Conservation (phyloP, 1,140 invertebrate genomes). For the Drosophila melanogaster region DNA sequence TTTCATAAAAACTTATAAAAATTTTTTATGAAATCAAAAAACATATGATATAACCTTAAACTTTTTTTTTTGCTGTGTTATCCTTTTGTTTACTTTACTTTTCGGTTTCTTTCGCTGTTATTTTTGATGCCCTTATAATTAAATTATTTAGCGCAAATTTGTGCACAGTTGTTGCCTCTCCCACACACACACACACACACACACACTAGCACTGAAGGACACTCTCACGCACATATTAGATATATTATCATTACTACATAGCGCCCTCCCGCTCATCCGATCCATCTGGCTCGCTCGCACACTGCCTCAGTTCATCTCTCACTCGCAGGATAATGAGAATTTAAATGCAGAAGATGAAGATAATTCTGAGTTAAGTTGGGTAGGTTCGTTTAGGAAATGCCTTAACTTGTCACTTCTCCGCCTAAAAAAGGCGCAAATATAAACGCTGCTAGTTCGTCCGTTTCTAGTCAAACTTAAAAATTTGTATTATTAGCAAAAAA, state of each 20-base stretch:
- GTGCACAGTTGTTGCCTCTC: constrained; percentile 62
- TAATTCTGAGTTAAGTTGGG: constrained; percentile 3
- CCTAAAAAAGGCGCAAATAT: constrained; percentile 7
- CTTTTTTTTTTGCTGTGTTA: neutral
- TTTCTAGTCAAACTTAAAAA: no score
- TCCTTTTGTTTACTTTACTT: neutral
- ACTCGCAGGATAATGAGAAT: constrained; percentile 67
- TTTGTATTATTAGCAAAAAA: no score
- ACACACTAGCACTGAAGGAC: neutral
- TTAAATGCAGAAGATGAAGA: constrained; percentile 56
- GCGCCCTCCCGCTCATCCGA: neutral
- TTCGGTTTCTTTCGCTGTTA: constrained; percentile 36
- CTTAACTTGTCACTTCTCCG: neutral
- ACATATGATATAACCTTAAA: no score
- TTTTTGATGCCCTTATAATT: constrained; percentile 64
- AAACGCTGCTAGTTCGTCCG: neutral
- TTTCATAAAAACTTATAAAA: no score
- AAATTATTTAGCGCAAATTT: constrained; percentile 75
- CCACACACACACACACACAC: constrained; percentile 30
- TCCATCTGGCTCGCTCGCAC: neutral
- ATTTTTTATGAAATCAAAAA: no score
- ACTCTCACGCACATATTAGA: constrained; percentile 44
- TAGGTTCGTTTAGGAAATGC: constrained; percentile 18
- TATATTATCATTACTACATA: constrained; percentile 48
- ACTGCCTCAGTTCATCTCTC: constrained; percentile 27